Base-by-base conservation (phyloP, 2,113 vertebrate genomes). In the Bettongia penicillata region DNA sequence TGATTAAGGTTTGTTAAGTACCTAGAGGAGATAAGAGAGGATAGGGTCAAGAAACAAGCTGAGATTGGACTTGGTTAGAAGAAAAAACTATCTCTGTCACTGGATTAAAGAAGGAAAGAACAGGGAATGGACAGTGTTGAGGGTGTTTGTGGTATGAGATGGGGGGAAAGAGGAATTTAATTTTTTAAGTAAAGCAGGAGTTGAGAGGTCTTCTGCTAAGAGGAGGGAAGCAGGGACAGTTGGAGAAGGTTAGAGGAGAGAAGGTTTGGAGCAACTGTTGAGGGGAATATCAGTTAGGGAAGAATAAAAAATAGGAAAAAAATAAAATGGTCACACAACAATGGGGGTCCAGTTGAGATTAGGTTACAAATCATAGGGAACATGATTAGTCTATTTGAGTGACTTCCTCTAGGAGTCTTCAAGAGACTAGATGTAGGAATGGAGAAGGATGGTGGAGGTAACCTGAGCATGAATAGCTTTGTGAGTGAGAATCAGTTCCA, bases 201-300 rank as follows among this genome's bases (percentile, higher is more conserved):
- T 3, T 61, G 26, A 61, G 26, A 61, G 28, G 37, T 68, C 37
- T 68, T n/a, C 61, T 68, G 31, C 31, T 68, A 31, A 68, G 61
- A 68, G 31, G 12, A 68, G 14, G 61, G 37, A 16, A 68, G 1
- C 61, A 68, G 61, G 14, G 37, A 12, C 37, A 77, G 16, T n/a
- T n/a, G 61, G 31, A 77, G 16, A 4, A 77, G 61, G 31, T n/a
- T 77, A 19, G 61, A 77, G 37, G 14, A 77, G 55, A 28, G 61
- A 31, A 61, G 57, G 3, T 0, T 0, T 10, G 84, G 31, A 24
- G 53, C 91, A 23, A 0, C 0, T 2, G 9, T 37, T 2, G 25
- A n/a, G 3, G 0, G 12, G 3, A 84, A 43, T 49, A 12, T 14
- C 53, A 24, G 8, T 1, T n/a, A 1, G 50, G 23, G 12, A 1